These are phyloP conservation scores for Galerucella calmariensis DNA, from an alignment of 2,888 invertebrate genomes.

Conservation along the genomic window DNA sequence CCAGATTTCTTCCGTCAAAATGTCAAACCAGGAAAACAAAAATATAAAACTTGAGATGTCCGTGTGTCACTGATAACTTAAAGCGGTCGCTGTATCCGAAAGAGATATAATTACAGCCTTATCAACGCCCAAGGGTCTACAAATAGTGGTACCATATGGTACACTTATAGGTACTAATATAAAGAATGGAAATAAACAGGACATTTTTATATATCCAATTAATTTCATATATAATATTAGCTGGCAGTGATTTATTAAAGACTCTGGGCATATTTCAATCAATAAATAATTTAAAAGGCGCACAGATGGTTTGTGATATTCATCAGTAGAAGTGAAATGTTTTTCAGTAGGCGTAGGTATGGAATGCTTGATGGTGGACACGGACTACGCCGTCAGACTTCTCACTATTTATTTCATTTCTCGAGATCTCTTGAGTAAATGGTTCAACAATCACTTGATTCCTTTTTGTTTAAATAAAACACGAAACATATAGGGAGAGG, in stretches of 20 bases:
- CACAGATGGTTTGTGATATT: slow-evolving; percentile 54
- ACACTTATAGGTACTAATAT: slow-evolving; percentile 14
- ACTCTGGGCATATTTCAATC: slow-evolving; percentile 37
- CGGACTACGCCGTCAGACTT: slow-evolving; percentile 50
- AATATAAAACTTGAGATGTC: slow-evolving; percentile 15
- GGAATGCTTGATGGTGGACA: slow-evolving; percentile 48
- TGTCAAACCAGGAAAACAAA: slow-evolving; percentile 13
- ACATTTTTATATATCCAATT: slow-evolving; percentile 40
- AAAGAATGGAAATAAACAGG: slow-evolving; percentile 7
- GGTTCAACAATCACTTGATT: slow-evolving; percentile 33
- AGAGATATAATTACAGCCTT: slow-evolving; percentile 19
- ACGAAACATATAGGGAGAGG: background rate
- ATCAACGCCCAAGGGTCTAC: slow-evolving; percentile 14
- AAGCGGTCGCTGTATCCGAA: slow-evolving; percentile 11
- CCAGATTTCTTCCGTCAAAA: slow-evolving; percentile 2
- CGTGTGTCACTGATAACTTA: slow-evolving; percentile 16
- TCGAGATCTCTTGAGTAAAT: slow-evolving; percentile 38
- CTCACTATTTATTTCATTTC: slow-evolving; percentile 49
- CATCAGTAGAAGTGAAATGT: slow-evolving; percentile 54
- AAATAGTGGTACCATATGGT: slow-evolving; percentile 21
- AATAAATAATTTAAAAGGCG: slow-evolving; percentile 51
- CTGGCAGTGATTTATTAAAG: slow-evolving; percentile 24
- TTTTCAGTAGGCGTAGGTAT: slow-evolving; percentile 52
- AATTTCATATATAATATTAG: slow-evolving; percentile 40
- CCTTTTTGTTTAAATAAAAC: slow-evolving; percentile 10